Evolutionary conservation across 1,140 invertebrate species (phyloP), one percentile per base, ranked within the genome.

Genomic region (Phymastichus coffea): DNA sequence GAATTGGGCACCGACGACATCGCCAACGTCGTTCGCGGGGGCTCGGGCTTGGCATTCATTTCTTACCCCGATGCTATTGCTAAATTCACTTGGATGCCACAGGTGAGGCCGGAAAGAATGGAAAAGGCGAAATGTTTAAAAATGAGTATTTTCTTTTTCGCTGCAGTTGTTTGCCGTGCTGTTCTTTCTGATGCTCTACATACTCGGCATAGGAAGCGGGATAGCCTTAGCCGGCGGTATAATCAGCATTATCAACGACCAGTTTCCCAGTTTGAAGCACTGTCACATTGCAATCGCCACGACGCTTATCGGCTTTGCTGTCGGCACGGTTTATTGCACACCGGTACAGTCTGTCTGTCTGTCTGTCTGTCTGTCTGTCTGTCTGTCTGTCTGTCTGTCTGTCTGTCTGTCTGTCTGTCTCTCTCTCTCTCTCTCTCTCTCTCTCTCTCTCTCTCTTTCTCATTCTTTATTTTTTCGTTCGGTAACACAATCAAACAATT

Each of bases 171-270:
- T 95, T 79, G 85, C 94, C 0, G 86, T 94, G 0, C 74, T 95
- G 2, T 97, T 97, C 79, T 97, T 96, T 82, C 76, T 95, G 10
- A 94, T 94, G 91, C 78, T 94, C 51, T 90, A 88, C 57, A 86
- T 91, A 0, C 74, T 94, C 40, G 92, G 91, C 14, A 82, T 90
- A 14, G 92, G 92, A 12, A 90, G 89, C 60, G 86, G 87, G 19
- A 85, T 90, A 17, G 87, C 88, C 0, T 72, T 91, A 12, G 81
- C 86, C 33, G 86, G 86, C 62, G 83, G 84, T 2, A 77, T 91
- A 15, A 86, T 90, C 63, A 89, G 89, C 0, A 83, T 90, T 6
- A 78, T 93, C 33, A 81, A 84, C 63, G 91, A 94, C 71, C 80
- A 87, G 49, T 93, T 90, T 70, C 87, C 87, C 19, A 69, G 70